phyloP scores from a whole-genome alignment of 2,113 vertebrate species.

The Cricetomys ansorgei region DNA sequence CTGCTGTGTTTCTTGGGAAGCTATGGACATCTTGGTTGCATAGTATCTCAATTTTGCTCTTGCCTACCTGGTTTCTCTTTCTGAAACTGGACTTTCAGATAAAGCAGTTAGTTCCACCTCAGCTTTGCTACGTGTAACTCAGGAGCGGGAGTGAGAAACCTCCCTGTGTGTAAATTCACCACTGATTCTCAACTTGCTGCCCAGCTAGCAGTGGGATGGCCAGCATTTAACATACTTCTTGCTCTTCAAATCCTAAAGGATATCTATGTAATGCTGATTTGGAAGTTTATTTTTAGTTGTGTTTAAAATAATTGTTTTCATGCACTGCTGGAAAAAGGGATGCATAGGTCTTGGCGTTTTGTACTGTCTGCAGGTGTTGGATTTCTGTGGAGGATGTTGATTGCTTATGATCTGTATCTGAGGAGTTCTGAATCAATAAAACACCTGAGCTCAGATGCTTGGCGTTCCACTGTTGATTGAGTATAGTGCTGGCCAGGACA shows the following conservation, averaged over 20 bases:
- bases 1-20: neutral
- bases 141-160: neutral
- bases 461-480: no score
- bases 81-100: neutral
- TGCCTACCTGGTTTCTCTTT: neutral
- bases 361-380: no score
- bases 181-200: neutral
- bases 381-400: no score
- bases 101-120: neutral
- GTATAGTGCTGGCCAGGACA: no score
- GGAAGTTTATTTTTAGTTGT: no score
- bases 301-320: no score
- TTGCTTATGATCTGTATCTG: no score
- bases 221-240: neutral
- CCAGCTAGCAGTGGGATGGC: neutral
- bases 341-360: no score
- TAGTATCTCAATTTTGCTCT: neutral
- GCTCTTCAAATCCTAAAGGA: neutral
- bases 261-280: neutral
- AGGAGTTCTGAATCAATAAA: no score
- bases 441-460: no score
- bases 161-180: neutral
- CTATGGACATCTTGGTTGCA: neutral
- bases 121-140: conserved; percentile 19
- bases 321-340: no score